Conservation (phyloP, 2,888 invertebrate species). For the Xestia rhomboidea region DNA sequence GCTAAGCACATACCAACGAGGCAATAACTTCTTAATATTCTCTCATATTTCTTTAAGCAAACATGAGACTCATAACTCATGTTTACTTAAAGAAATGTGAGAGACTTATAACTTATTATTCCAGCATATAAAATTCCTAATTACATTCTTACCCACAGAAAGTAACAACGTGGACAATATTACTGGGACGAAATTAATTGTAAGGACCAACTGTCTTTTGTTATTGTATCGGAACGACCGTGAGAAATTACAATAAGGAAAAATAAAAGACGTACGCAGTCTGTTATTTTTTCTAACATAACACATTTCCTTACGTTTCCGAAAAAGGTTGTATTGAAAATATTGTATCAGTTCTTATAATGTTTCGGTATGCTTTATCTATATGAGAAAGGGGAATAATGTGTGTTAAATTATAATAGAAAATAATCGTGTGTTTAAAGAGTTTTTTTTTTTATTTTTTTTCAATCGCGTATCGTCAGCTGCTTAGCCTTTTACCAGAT, state of each 20-base stretch:
- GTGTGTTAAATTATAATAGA: neutral
- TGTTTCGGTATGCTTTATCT: neutral
- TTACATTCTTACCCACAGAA: slow-evolving; percentile 28
- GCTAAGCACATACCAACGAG: neutral
- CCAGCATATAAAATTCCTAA: slow-evolving; percentile 15
- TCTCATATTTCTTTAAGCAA: neutral
- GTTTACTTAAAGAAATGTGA: too few species aligned
- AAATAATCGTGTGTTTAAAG: neutral
- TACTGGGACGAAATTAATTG: slow-evolving; percentile 35
- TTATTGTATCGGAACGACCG: slow-evolving; percentile 23
- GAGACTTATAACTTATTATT: neutral
- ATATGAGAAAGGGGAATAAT: neutral
- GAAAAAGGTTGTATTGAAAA: neutral
- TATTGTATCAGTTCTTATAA: neutral
- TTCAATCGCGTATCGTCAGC: neutral
- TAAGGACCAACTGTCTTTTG: slow-evolving; percentile 18
- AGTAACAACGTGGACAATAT: slow-evolving; percentile 25
- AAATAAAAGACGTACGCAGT: slow-evolving; percentile 5
- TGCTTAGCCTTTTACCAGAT: neutral
- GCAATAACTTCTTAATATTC: neutral
- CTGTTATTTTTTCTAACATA: neutral
- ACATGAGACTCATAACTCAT: neutral
- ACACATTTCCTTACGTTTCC: slow-evolving; percentile 1
- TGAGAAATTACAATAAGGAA: slow-evolving; percentile 22
- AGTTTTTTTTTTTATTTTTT: neutral